These are phyloP conservation scores for Papilio helenus DNA, from an alignment of 1,140 invertebrate genomes.

Conservation along the genomic window DNA sequence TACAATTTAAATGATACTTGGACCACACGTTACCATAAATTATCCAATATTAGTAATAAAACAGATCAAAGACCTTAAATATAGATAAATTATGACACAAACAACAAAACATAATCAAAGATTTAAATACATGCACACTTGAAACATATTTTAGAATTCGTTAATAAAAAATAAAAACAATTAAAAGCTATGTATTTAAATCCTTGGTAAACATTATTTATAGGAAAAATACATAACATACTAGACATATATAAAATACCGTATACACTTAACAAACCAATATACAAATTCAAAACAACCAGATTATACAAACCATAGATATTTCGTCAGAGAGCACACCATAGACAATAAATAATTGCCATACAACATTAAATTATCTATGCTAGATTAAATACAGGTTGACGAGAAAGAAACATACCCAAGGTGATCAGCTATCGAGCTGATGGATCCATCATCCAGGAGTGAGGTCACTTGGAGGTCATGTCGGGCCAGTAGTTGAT, in stretches of 20 bases:
- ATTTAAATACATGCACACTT: conserved; percentile 4
- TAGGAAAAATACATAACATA: background rate
- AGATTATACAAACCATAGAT: conserved; percentile 15
- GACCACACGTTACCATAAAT: conserved; percentile 34
- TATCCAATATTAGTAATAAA: background rate
- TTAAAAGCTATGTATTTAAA: background rate
- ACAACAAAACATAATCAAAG: background rate
- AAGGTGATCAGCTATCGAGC: background rate
- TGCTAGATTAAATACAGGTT: background rate
- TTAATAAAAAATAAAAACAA: background rate
- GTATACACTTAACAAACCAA: conserved; percentile 28
- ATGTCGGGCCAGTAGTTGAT: conserved; percentile 99
- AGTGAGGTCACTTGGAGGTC: conserved; percentile 84
- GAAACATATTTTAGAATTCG: background rate
- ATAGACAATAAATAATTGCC: conserved; percentile 19
- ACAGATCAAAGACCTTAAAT: background rate
- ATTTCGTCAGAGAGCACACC: background rate
- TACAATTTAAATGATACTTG: conserved; percentile 36
- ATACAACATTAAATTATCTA: conserved; percentile 10
- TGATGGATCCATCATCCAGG: background rate
- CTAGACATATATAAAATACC: background rate
- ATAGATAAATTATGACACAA: background rate
- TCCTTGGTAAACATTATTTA: background rate
- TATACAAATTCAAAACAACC: conserved; percentile 8
- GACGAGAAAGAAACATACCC: background rate